phyloP scores from a whole-genome alignment of 1,140 invertebrate species.

The Apolygus lucorum region DNA sequence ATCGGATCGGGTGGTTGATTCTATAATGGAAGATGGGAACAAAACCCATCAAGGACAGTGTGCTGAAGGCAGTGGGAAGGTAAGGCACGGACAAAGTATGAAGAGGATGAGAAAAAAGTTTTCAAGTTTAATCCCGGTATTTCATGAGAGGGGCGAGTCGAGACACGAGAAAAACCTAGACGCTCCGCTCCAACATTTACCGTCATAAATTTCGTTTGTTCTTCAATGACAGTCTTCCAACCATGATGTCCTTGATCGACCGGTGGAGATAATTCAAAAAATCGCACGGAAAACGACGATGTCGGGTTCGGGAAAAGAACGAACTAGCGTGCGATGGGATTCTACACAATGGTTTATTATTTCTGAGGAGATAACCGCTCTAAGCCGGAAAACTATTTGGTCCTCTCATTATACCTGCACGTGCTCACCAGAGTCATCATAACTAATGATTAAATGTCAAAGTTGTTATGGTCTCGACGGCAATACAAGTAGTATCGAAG shows the following conservation, averaged over 20 bases:
- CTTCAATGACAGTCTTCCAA: not conserved
- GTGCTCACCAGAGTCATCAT: too few species aligned
- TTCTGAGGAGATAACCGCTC: too few species aligned
- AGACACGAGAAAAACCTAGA: not conserved
- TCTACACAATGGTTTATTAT: too few species aligned
- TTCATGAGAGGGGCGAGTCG: not conserved
- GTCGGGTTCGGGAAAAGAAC: too few species aligned
- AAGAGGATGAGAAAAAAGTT: not conserved
- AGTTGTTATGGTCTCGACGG: too few species aligned
- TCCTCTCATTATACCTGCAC: too few species aligned
- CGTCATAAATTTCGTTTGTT: not conserved
- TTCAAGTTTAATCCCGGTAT: not conserved
- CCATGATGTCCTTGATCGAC: not conserved
- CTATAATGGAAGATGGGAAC: not conserved
- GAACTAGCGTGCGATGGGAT: too few species aligned
- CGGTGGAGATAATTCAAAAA: not conserved
- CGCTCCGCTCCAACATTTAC: not conserved
- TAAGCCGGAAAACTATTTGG: too few species aligned
- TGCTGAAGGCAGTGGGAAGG: not conserved
- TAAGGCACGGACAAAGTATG: not conserved
- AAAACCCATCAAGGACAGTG: not conserved
- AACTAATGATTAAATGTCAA: too few species aligned
- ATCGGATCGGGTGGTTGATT: too few species aligned
- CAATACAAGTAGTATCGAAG: too few species aligned
- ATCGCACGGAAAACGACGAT: not conserved